A percentile compares a stretch with the other conserved stretches of the same genome.
phyloP scores from a whole-genome alignment of 1,140 invertebrate genomes.

The Drosophila kurseongensis region DNA sequence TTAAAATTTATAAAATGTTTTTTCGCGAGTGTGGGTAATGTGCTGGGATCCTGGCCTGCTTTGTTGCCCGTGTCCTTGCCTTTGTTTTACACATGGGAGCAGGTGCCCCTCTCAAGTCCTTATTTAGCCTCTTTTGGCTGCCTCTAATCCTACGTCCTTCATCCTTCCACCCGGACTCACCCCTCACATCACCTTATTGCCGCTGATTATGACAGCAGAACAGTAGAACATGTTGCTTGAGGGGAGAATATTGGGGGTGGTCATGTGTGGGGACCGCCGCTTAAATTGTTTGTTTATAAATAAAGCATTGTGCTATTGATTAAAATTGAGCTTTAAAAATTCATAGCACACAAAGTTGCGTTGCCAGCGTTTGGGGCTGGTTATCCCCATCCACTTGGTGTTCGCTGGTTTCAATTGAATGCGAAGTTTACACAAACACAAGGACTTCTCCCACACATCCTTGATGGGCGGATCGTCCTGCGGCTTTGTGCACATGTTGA shows the following conservation, averaged over 20 bases:
- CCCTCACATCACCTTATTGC: constrained; percentile 2
- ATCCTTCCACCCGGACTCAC: background rate
- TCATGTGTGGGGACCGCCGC: constrained; percentile 5
- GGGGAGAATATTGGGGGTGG: background rate
- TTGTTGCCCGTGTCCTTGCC: constrained; percentile 31
- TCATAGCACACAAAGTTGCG: constrained; percentile 43
- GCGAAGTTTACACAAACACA: constrained; percentile 26
- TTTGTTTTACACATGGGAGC: constrained; percentile 59
- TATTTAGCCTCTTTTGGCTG: constrained; percentile 5
- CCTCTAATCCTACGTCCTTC: constrained; percentile 6
- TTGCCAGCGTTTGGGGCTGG: background rate
- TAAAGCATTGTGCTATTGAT: constrained; percentile 74
- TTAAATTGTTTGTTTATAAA: constrained; percentile 81
- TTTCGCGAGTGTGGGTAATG: constrained; percentile 4
- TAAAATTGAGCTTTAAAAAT: constrained; percentile 80
- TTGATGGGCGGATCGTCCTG: constrained; percentile 29
- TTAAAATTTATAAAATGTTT: background rate
- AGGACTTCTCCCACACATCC: constrained; percentile 17
- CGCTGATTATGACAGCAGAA: constrained; percentile 51
- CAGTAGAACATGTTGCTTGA: constrained; percentile 18
- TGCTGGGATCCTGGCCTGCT: constrained; percentile 10
- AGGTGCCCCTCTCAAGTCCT: background rate
- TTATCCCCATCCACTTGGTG: background rate
- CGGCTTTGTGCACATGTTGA: constrained; percentile 57
- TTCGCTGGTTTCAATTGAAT: constrained; percentile 66